Evolutionary conservation across 1,140 invertebrate genomes (phyloP).

Genomic region (Pogonognathellus flavescens): DNA sequence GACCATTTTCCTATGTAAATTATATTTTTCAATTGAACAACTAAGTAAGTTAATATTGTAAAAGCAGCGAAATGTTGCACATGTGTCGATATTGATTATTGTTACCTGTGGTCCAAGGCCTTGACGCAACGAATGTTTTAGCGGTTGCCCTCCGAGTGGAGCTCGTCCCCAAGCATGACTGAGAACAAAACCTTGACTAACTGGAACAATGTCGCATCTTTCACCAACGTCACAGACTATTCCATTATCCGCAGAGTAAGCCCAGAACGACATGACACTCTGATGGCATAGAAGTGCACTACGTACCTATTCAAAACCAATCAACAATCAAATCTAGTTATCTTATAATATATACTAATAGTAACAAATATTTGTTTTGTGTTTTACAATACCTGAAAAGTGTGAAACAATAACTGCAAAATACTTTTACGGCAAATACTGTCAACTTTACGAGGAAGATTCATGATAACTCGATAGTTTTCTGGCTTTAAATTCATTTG

Average conservation of each 20-base stretch:
- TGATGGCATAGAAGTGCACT: constrained; percentile 75
- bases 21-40: background rate
- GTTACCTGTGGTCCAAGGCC: constrained; percentile 65
- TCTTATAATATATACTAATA: background rate
- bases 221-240: constrained; percentile 79
- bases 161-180: constrained; percentile 64
- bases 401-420: constrained; percentile 63
- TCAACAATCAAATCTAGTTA: background rate
- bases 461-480: constrained; percentile 71
- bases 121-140: constrained; percentile 65
- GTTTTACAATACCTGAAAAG: constrained; percentile 30
- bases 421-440: constrained; percentile 62
- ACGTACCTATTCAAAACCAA: constrained; percentile 66
- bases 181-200: constrained; percentile 65
- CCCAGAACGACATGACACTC: constrained; percentile 75
- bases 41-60: background rate
- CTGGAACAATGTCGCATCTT: constrained; percentile 71
- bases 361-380: background rate
- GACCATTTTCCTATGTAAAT: constrained; percentile 63
- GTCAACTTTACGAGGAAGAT: constrained; percentile 71
- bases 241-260: constrained; percentile 77
- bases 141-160: constrained; percentile 58
- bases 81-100: background rate
- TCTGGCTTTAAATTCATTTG: constrained; percentile 71
- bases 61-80: background rate